These are phyloP conservation scores for Nannoperca obscura DNA, from an alignment of 2,797 vertebrate species.

Conservation along the genomic window DNA sequence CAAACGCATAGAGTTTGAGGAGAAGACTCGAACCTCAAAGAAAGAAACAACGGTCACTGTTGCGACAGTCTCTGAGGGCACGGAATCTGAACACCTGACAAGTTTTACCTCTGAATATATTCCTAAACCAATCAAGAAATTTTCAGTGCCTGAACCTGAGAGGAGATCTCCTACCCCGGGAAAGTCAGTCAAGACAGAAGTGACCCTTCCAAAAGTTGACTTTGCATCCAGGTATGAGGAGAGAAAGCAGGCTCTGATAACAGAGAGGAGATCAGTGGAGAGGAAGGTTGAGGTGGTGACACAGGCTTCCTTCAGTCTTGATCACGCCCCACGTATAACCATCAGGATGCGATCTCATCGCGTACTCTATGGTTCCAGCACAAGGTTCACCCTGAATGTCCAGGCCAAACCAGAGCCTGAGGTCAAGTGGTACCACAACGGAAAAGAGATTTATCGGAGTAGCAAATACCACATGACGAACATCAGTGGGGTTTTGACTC, in stretches of 20 bases:
- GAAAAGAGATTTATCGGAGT: constrained; percentile 90
- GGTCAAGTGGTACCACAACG: constrained; percentile 96
- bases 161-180: constrained; percentile 85
- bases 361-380: constrained; percentile 89
- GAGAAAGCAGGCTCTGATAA: constrained; percentile 94
- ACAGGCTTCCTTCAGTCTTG: constrained; percentile 94
- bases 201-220: constrained; percentile 90
- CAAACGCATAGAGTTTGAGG: constrained; percentile 92
- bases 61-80: constrained; percentile 83
- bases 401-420: constrained; percentile 94
- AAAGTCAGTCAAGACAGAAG: constrained; percentile 82
- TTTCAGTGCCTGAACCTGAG: constrained; percentile 76
- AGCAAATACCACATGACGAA: constrained; percentile 92
- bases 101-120: constrained; percentile 87
- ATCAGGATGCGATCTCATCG: constrained; percentile 97
- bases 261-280: constrained; percentile 84
- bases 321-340: constrained; percentile 94
- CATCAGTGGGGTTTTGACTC: constrained; percentile 93
- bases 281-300: constrained; percentile 91
- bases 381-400: constrained; percentile 94
- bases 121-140: constrained; percentile 90
- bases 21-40: constrained; percentile 88
- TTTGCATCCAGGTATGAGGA: constrained; percentile 96
- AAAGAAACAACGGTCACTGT: constrained; percentile 87
- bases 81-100: constrained; percentile 84